Percentiles rank a stretch among this genome's conserved stretches.
Conservation (phyloP, 2,797 vertebrate genomes). For the Xenops minutus region DNA sequence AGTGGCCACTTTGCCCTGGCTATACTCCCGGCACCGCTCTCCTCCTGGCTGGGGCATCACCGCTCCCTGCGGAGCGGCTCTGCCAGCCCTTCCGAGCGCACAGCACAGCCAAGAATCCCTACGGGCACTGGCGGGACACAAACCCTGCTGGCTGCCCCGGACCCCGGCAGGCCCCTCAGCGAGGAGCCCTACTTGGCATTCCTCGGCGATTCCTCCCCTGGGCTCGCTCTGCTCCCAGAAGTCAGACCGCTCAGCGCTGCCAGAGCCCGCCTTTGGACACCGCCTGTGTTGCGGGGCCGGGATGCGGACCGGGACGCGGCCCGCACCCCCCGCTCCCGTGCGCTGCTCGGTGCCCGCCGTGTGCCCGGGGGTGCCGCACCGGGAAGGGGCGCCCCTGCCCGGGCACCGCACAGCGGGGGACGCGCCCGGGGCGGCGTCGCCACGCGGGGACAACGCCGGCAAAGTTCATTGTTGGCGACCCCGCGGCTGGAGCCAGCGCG, state of each 20-base stretch:
- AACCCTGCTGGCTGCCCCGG: not conserved
- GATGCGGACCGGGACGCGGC: too few species aligned
- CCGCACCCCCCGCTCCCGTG: rapidly evolving
- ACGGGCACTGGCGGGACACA: not conserved
- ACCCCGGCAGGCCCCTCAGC: not conserved
- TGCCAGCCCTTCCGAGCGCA: not conserved
- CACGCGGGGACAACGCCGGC: not conserved
- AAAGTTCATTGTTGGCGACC: not conserved
- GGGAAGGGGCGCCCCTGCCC: not conserved
- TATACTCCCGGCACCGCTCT: rapidly evolving
- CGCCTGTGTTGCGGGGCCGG: rapidly evolving
- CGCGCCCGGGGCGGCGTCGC: rapidly evolving
- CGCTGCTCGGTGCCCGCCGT: not conserved
- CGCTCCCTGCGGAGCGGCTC: not conserved
- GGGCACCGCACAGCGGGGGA: too few species aligned
- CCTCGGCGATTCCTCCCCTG: not conserved
- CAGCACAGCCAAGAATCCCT: not conserved
- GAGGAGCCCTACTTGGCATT: not conserved
- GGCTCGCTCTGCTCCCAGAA: not conserved
- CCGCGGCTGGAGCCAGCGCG: not conserved
- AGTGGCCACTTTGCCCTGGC: not conserved
- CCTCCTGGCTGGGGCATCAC: not conserved
- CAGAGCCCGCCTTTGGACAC: not conserved
- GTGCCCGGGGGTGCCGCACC: too few species aligned
- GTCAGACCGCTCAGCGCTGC: not conserved